Conservation (phyloP, 2,113 vertebrate genomes). For the Terrapene triunguis region DNA sequence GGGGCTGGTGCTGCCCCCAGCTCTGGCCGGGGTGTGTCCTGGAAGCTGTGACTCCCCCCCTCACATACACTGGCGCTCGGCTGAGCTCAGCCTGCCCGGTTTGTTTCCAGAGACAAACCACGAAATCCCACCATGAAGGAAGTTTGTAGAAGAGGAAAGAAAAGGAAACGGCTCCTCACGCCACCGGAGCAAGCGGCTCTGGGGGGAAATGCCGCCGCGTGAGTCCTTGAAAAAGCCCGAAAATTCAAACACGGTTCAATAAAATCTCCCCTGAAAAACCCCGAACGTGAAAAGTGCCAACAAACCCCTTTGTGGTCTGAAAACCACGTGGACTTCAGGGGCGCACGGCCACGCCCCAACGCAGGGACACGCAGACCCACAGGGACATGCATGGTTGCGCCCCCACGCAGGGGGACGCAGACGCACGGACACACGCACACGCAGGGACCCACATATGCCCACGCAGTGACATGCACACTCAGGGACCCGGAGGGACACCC, state of each 20-base stretch:
- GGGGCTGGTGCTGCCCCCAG: neutral
- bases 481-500: too few species aligned
- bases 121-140: neutral
- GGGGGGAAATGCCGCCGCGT: neutral
- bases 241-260: slow-evolving; percentile 58
- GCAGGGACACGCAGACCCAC: too few species aligned
- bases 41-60: neutral
- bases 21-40: rapidly evolving
- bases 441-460: too few species aligned
- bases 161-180: neutral
- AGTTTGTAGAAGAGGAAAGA: neutral
- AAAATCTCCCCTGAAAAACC: slow-evolving; percentile 66
- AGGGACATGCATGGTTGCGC: too few species aligned
- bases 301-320: neutral
- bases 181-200: neutral
- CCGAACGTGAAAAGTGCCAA: slow-evolving; percentile 66
- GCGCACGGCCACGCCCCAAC: rapidly evolving
- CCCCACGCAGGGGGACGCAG: too few species aligned
- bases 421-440: too few species aligned
- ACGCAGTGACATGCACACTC: too few species aligned
- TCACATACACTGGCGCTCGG: neutral
- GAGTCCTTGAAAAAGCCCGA: slow-evolving; percentile 67
- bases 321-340: rapidly evolving
- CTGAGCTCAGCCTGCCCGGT: neutral
- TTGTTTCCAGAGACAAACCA: neutral